Evolutionary conservation across 2,797 vertebrate species (phyloP).

Genomic region (Ctenochaetus hawaiiensis): DNA sequence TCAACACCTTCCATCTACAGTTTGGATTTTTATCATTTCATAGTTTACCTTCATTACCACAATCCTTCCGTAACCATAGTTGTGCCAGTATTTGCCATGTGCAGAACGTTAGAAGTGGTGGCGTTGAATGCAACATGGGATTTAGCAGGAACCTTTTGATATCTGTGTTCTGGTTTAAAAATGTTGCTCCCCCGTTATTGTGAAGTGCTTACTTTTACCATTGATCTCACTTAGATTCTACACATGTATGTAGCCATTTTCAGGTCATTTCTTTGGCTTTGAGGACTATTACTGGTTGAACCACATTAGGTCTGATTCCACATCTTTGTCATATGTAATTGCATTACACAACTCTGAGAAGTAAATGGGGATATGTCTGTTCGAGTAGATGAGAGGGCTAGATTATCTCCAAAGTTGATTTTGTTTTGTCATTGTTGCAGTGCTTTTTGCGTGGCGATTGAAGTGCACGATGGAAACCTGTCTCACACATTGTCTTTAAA

Average conservation of each 20-base stretch:
- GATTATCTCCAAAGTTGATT: too few relatives aligned
- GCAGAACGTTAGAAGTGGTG: neutral
- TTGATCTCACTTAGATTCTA: neutral
- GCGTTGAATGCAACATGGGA: too few relatives aligned
- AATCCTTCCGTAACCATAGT: neutral
- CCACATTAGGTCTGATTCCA: neutral
- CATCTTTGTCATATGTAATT: neutral
- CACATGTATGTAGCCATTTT: neutral
- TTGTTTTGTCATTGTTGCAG: too few relatives aligned
- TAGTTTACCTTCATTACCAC: constrained; percentile 40
- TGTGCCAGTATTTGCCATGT: neutral
- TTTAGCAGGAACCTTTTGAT: neutral
- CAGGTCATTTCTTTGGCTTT: neutral
- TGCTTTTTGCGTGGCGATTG: too few relatives aligned
- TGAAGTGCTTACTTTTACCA: neutral
- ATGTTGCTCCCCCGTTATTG: neutral
- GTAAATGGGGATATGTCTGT: too few relatives aligned
- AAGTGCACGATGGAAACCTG: too few relatives aligned
- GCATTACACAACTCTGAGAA: neutral
- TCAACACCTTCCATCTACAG: constrained; percentile 7
- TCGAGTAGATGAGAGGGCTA: too few relatives aligned
- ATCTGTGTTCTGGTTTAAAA: neutral
- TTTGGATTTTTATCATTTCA: constrained; percentile 56
- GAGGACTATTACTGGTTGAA: neutral
- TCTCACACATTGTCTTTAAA: too few relatives aligned